These are phyloP conservation scores for Brachionus calyciflorus DNA, from an alignment of 1,140 invertebrate species.

Conservation along the genomic window DNA sequence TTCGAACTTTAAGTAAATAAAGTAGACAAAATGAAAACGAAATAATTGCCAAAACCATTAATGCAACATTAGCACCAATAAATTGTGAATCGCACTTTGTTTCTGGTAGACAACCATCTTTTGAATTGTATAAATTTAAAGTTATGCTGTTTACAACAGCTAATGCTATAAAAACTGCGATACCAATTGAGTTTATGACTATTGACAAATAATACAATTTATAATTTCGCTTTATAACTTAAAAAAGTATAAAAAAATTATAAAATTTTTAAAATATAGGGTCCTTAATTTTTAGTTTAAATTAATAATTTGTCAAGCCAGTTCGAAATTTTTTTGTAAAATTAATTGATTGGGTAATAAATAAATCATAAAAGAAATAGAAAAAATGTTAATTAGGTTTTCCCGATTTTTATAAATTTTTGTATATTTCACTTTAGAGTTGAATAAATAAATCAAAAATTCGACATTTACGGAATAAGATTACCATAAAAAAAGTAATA, in stretches of 20 bases:
- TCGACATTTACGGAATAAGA: too few species aligned
- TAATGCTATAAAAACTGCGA: not conserved
- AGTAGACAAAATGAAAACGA: conserved; percentile 12
- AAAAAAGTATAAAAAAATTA: not conserved
- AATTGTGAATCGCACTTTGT: too few species aligned
- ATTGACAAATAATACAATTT: not conserved
- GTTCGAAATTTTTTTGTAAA: too few species aligned
- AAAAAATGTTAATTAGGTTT: too few species aligned
- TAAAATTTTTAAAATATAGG: conserved; percentile 51
- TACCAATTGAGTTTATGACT: not conserved
- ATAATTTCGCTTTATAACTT: conserved; percentile 2
- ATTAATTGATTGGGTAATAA: too few species aligned
- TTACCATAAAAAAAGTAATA: too few species aligned
- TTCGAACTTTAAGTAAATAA: conserved; percentile 26
- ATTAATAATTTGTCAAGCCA: too few species aligned
- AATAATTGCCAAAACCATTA: conserved; percentile 2
- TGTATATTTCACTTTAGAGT: too few species aligned
- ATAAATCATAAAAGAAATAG: too few species aligned
- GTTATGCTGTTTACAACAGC: conserved; percentile 21
- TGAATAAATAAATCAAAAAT: too few species aligned
- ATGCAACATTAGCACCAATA: not conserved
- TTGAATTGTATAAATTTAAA: not conserved
- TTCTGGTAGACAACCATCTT: not conserved
- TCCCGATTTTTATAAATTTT: too few species aligned
- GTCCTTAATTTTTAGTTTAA: too few species aligned